phyloP scores from a whole-genome alignment of 64 coral and sea anemone genomes.

The Dendrophyllia cribrosa region DNA sequence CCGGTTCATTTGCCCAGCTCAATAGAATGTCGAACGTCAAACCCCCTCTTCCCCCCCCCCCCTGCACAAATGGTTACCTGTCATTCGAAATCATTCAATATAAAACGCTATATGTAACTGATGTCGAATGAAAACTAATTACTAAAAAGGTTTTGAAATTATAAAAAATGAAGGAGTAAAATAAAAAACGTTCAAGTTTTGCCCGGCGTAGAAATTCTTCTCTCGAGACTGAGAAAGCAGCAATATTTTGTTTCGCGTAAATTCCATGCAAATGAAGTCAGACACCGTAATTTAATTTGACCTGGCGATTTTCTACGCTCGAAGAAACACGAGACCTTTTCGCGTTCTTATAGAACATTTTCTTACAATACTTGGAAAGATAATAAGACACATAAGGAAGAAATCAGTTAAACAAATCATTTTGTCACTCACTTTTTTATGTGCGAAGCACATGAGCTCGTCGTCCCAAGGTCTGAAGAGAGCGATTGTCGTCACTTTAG shows the following conservation, averaged over 20 bases:
- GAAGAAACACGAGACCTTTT: neutral
- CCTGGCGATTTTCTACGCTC: neutral
- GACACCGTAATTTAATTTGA: neutral
- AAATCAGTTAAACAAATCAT: neutral
- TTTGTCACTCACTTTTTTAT: conserved; percentile 75
- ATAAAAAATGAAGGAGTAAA: too few species aligned
- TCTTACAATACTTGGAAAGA: neutral
- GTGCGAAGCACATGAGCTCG: conserved; percentile 91
- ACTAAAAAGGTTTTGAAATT: neutral
- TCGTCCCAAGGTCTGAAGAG: conserved; percentile 95
- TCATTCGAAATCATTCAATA: too few species aligned
- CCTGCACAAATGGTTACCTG: too few species aligned
- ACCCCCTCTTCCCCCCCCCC: too few species aligned
- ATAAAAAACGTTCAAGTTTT: too few species aligned
- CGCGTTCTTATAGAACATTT: neutral
- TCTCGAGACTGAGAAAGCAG: neutral
- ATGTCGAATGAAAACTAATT: neutral
- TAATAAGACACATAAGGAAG: neutral
- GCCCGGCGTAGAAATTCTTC: too few species aligned
- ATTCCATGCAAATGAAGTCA: conserved; percentile 61
- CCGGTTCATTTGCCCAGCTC: too few species aligned
- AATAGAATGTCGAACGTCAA: too few species aligned
- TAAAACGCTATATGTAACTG: too few species aligned
- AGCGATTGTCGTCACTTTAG: conserved; percentile 83
- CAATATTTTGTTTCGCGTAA: neutral